phyloP scores from a whole-genome alignment of 2,888 invertebrate species.

The Theristus sp. region DNA sequence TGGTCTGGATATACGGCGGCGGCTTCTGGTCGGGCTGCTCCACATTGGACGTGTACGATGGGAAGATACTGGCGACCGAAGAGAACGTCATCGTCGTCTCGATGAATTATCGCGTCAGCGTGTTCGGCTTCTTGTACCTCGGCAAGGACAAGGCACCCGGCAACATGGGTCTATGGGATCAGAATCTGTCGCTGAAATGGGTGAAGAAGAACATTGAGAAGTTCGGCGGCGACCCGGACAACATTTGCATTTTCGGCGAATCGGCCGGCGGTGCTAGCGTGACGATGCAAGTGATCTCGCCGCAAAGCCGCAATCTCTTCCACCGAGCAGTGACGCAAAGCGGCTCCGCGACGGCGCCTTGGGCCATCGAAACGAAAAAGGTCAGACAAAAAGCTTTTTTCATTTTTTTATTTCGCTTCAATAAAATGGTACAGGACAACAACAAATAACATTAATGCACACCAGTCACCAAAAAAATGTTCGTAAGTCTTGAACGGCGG shows the following conservation, averaged over 20 bases:
- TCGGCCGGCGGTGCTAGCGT: conserved; percentile 89
- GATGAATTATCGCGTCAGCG: conserved; percentile 82
- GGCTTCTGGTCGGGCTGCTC: conserved; percentile 64
- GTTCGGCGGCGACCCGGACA: conserved; percentile 40
- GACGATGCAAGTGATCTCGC: conserved; percentile 41
- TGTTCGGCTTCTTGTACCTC: conserved; percentile 47
- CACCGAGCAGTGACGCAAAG: conserved; percentile 63
- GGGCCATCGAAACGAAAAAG: conserved; percentile 42
- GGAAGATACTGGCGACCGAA: conserved; percentile 43
- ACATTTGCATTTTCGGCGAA: conserved; percentile 57
- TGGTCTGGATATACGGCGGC: conserved; percentile 63
- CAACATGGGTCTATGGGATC: conserved; percentile 86
- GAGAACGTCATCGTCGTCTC: conserved; percentile 75
- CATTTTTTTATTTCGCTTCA: too few relatives aligned
- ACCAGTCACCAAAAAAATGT: too few relatives aligned
- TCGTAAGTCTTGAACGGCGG: too few relatives aligned
- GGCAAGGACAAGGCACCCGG: conserved; percentile 38
- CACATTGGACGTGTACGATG: conserved; percentile 69
- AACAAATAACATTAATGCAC: too few relatives aligned
- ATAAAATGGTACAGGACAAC: too few relatives aligned
- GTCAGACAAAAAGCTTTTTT: neutral
- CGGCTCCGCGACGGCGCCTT: conserved; percentile 73
- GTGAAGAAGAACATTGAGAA: conserved; percentile 54
- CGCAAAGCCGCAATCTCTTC: conserved; percentile 28
- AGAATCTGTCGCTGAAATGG: conserved; percentile 60